Conservation (phyloP, 2,113 vertebrate species). For the Tachycineta bicolor region DNA sequence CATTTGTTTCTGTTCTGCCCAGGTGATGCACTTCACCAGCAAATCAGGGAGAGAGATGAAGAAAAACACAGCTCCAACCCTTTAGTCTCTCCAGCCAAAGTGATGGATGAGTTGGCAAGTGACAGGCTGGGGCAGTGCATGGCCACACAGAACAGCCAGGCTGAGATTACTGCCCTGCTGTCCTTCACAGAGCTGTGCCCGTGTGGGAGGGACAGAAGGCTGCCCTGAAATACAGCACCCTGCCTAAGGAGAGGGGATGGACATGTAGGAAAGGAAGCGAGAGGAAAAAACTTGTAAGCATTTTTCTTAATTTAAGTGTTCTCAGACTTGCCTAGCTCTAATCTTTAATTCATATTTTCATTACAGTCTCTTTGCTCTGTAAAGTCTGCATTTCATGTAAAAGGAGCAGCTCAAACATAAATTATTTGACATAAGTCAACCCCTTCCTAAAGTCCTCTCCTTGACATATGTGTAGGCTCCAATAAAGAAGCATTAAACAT, state of each 20-base stretch:
- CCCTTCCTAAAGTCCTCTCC: slow-evolving; percentile 20
- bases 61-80: background rate
- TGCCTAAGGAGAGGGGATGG: background rate
- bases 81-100: background rate
- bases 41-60: background rate
- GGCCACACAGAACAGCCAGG: background rate
- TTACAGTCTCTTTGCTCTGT: slow-evolving; percentile 44
- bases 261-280: background rate
- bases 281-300: background rate
- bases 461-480: slow-evolving; percentile 18
- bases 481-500: slow-evolving; percentile 59
- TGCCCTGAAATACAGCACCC: background rate
- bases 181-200: background rate
- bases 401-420: slow-evolving; percentile 40
- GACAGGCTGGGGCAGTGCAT: background rate
- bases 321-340: slow-evolving; percentile 31
- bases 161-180: background rate
- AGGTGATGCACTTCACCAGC: background rate
- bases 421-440: slow-evolving; percentile 41
- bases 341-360: slow-evolving; percentile 63
- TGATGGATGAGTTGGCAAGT: background rate
- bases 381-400: slow-evolving; percentile 33
- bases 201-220: background rate
- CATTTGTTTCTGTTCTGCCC: background rate
- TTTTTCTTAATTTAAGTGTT: slow-evolving; percentile 11